phyloP scores from a whole-genome alignment of 92 coral and sea anemone genomes.

The Zoanthus gigantus region DNA sequence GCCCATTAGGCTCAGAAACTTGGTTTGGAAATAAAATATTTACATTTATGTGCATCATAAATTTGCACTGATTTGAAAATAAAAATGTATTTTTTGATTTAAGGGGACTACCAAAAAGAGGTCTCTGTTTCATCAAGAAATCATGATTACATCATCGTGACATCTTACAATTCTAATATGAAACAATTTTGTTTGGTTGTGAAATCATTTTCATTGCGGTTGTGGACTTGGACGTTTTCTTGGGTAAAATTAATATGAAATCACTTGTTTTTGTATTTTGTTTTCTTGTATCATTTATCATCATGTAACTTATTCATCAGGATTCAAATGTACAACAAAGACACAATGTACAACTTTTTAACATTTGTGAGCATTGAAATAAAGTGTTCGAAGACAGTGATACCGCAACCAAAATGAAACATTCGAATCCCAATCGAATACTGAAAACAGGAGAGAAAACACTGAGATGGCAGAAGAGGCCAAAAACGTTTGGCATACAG shows the following conservation, averaged over 20 bases:
- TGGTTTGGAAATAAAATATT: no score
- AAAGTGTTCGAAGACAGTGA: neutral
- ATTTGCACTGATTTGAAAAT: no score
- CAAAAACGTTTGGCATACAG: slow-evolving; percentile 30
- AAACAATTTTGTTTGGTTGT: no score
- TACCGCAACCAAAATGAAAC: neutral
- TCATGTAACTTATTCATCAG: neutral
- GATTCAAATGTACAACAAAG: neutral
- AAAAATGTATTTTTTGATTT: no score
- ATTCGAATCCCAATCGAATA: neutral
- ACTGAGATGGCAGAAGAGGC: slow-evolving; percentile 42
- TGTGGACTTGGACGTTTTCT: neutral
- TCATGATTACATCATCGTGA: neutral
- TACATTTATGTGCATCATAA: no score
- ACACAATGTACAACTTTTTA: neutral
- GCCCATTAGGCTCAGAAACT: no score
- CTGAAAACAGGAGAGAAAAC: neutral
- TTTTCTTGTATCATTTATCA: no score
- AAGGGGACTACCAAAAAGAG: no score
- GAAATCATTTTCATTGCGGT: neutral
- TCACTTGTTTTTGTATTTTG: neutral
- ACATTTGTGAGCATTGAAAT: neutral
- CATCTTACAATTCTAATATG: neutral
- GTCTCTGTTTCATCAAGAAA: neutral
- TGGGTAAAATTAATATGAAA: neutral